These are phyloP conservation scores for Euleptes europaea DNA, from an alignment of 2,113 vertebrate species.

Conservation along the genomic window DNA sequence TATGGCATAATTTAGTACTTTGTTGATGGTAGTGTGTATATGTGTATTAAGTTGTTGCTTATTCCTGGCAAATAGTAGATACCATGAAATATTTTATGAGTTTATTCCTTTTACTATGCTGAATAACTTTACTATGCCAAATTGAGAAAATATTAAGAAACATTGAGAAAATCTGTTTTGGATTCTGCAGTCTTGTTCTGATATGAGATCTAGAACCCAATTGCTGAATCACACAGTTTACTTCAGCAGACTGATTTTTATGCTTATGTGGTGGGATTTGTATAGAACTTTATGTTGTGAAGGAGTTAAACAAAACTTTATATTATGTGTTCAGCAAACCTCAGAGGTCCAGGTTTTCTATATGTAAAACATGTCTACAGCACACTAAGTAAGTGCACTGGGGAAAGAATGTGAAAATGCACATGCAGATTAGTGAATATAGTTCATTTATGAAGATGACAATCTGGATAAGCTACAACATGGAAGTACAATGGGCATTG, in stretches of 20 bases:
- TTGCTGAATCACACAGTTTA: not conserved
- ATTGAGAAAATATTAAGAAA: rapidly evolving
- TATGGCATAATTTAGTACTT: rapidly evolving
- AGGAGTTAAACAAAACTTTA: not conserved
- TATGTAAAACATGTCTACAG: not conserved
- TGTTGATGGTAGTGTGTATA: not conserved
- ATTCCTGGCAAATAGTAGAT: not conserved
- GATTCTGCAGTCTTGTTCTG: slow-evolving; percentile 11
- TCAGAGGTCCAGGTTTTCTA: not conserved
- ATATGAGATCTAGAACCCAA: slow-evolving; percentile 26
- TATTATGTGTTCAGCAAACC: not conserved
- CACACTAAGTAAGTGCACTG: not conserved
- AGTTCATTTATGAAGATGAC: slow-evolving; percentile 58
- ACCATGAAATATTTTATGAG: not conserved
- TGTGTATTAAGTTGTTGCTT: not conserved
- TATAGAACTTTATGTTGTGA: not conserved
- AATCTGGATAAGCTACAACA: slow-evolving; percentile 60
- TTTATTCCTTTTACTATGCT: slow-evolving; percentile 7
- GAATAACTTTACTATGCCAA: slow-evolving; percentile 8
- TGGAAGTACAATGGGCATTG: slow-evolving; percentile 49
- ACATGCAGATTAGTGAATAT: slow-evolving; percentile 46
- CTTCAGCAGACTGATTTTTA: not conserved
- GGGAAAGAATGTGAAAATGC: slow-evolving; percentile 4
- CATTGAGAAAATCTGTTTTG: not conserved
- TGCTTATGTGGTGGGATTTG: not conserved